Conservation (phyloP, 53 echinoderm and acorn worm species). For the Mesocentrotus franciscanus region DNA sequence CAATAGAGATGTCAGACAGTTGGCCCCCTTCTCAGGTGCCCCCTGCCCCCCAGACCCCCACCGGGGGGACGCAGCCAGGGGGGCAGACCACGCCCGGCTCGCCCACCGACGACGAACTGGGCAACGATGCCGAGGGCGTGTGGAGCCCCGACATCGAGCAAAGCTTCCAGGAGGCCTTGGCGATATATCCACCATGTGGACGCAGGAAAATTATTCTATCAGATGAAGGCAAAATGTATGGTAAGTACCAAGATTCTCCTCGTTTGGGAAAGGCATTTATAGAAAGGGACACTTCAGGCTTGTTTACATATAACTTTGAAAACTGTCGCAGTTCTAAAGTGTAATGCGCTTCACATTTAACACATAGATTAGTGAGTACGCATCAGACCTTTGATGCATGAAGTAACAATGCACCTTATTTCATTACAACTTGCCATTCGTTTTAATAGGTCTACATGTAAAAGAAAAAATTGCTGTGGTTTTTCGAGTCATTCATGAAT, state of each 20-base stretch:
- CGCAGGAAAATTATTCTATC: conserved; percentile 98
- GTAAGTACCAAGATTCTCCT: conserved; percentile 48
- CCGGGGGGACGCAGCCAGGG: conserved; percentile 66
- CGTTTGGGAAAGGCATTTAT: background rate
- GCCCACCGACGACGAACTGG: conserved; percentile 84
- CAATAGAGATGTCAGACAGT: conserved; percentile 82
- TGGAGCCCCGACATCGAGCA: conserved; percentile 99
- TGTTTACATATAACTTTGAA: too few relatives aligned
- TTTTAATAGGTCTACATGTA: too few relatives aligned
- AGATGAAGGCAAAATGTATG: conserved; percentile 99
- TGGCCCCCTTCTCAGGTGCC: conserved; percentile 83
- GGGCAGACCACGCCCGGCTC: conserved; percentile 70
- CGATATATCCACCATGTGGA: conserved; percentile 98
- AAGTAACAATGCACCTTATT: too few relatives aligned
- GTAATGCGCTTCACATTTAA: too few relatives aligned
- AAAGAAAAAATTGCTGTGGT: too few relatives aligned
- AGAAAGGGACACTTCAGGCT: background rate
- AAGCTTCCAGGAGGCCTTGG: conserved; percentile 97
- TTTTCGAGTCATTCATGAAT: too few relatives aligned
- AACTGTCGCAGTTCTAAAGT: too few relatives aligned
- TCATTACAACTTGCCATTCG: too few relatives aligned
- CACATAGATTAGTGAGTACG: too few relatives aligned
- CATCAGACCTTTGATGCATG: too few relatives aligned
- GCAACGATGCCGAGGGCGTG: conserved; percentile 96
- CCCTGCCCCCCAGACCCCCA: conserved; percentile 79